Conservation (phyloP, 2,113 vertebrate genomes). For the Pristiophorus japonicus region DNA sequence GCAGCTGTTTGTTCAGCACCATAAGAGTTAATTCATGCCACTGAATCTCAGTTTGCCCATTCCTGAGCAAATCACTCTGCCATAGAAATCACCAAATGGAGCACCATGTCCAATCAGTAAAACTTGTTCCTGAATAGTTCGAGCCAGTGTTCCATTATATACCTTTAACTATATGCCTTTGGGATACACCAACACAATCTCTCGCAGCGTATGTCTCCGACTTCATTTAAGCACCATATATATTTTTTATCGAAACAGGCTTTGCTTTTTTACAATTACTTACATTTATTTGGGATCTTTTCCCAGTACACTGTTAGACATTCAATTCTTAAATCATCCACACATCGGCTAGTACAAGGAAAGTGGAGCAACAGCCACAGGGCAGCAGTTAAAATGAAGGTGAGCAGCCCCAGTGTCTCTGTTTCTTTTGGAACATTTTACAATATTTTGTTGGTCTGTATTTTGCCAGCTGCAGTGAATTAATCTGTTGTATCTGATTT, state of each 20-base stretch:
- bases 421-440: constrained; percentile 19
- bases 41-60: neutral
- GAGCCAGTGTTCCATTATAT: neutral
- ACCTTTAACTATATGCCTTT: neutral
- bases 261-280: neutral
- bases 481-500: neutral
- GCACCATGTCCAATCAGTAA: neutral
- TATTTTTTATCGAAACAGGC: neutral
- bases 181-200: neutral
- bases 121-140: neutral
- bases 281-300: neutral
- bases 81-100: neutral
- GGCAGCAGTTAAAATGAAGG: neutral
- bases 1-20: neutral
- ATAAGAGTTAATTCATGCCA: too few species aligned
- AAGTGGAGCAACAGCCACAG: neutral
- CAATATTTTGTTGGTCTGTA: neutral
- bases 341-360: neutral
- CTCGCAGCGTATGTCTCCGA: too few species aligned
- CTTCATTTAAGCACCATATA: neutral
- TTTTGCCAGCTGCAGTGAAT: constrained; percentile 28
- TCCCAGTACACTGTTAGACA: neutral
- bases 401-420: neutral
- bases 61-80: neutral
- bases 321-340: neutral